Evolutionary conservation across 2,113 vertebrate species (phyloP), one percentile per base, ranked within the genome.

Genomic region (Serilophus lunatus): DNA sequence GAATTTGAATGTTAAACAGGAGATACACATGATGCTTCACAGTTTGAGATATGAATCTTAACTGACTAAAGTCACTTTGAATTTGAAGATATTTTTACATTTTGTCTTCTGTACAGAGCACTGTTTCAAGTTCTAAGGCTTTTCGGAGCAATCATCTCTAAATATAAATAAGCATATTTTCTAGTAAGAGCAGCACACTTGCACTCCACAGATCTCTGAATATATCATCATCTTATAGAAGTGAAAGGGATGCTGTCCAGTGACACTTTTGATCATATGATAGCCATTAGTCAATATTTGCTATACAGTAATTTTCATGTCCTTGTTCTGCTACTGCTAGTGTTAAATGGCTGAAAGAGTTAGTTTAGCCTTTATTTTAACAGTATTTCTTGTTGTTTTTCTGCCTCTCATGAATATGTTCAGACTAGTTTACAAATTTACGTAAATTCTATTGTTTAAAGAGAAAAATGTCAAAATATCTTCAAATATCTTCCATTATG

Each of bases 401-500:
- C 53, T 12, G 87, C n/a, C 47, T 71, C 60, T 96, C 35, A 78
- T 88, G 70, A 95, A 92, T 94, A 72, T 92, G 93, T 95, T 96
- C 95, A 36, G 22, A 70, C 42, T 95, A 89, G 94, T 97, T 97
- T 97, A 96, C 90, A 94, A 96, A 95, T 97, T 94, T 98, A 90
- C 1, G 4, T 89, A 95, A 96, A 94, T 63, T 92, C 57, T 94
- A 88, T 96, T 97, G 81, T 98, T 97, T 97, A 80, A 88, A 85
- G 65, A 64, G 90, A 59, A 90, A 81, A 90, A 60, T 97, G 97
- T 98, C 97, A 98, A 97, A 98, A 98, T 96, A 97, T 25, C 78
- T 96, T 97, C 83, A 97, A 75, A 93, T 95, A 93, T 80, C 85
- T 97, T 97, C 93, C 93, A 97, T 97, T 97, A 97, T 94, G 65